Evolutionary conservation across 2,797 vertebrate species (phyloP), one percentile per base, ranked within the genome.

Genomic region (Semotilus atromaculatus): DNA sequence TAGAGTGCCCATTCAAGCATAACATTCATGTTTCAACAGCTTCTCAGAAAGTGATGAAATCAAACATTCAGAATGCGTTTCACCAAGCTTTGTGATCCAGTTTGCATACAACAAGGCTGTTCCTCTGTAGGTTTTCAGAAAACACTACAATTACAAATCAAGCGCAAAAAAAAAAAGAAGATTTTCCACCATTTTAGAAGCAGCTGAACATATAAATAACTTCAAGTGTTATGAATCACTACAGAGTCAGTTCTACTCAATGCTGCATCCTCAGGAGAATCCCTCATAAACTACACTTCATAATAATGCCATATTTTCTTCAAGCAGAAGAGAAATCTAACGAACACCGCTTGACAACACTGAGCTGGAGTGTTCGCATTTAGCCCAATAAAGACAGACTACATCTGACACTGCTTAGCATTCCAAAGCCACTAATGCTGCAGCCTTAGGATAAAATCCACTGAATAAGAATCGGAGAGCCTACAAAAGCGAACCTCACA

Each of bases 271-370:
- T 75, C 81, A 51, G 45, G 48, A 84, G 67, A 80, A 38, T 73
- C 40, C 60, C 62, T 70, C 66, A 43, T 36, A 68, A 31, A 75
- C 43, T 45, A 85, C 34, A 11, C 58, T 86, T 66, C 77, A 83
- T 84, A 77, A 88, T 72, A 88, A 73, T 68, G 31, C 60, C 34
- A 72, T 18, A 67, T 73, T 86, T 86, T 81, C 55, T 85, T 73
- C 43, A 80, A 72, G 68, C 26, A 74, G 58, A 74, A 53, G 38
- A 71, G 70, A 79, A 88, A 38, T 73, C 51, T 83, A 84, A 71
- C 31, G 29, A 72, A 87, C 53, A 1, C 48, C 23, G 62, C 53
- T 38, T 53, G 36, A 66, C 66, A 68, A 80, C 70, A 82, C 72
- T 82, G 68, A 60, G 79, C 68, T 87, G 78, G 19, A 51, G 31